Base-by-base conservation (phyloP, 2,797 vertebrate species). In the Lates japonicus region DNA sequence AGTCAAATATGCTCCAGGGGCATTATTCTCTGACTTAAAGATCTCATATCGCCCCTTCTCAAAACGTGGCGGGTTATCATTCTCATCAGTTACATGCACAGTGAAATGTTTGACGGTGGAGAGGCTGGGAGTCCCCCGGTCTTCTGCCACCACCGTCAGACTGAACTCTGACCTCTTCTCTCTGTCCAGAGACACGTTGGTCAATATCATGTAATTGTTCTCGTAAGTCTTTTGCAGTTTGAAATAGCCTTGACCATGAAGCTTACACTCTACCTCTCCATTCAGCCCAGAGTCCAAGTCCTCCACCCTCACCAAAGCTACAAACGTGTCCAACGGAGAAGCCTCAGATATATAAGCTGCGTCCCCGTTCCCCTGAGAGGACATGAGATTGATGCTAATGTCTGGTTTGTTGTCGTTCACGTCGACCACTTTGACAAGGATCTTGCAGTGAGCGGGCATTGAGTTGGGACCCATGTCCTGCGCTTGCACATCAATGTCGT, bases 391-490 rank as follows among this genome's bases (percentile, higher is more conserved):
- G 84, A 99, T 95, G 80, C 95, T 98, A 61, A 99, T 98, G 77
- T 99, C 98, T 0, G 98, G 98, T 22, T 97, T 98, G 83, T 99
- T 99, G 90, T 99, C 98, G 35, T 99, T 99, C 19, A 99, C 96
- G 1, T 99, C 98, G 10, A 96, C 96, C 73, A 99, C 90, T 85
- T 98, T 97, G 67, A 99, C 97, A 82, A 97, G 95, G 90, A 99
- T 98, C 93, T 98, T 99, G 93, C 98, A 99, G 80, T 98, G 97
- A 22, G 97, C 97, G 0, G 98, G 98, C 93, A 99, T 99, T 2
- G 98, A 98, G 94, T 99, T 99, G 0, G 98, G 98, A 76, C 98
- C 98, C 96, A 98, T 88, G 86, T 99, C 98, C 85, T 99, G 98
- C 35, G 98, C 98, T 77, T 99, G 98, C 2, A 97, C 96, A 1